Evolutionary conservation across 1,140 invertebrate genomes (phyloP).

Genomic region (Camponotus pennsylvanicus): DNA sequence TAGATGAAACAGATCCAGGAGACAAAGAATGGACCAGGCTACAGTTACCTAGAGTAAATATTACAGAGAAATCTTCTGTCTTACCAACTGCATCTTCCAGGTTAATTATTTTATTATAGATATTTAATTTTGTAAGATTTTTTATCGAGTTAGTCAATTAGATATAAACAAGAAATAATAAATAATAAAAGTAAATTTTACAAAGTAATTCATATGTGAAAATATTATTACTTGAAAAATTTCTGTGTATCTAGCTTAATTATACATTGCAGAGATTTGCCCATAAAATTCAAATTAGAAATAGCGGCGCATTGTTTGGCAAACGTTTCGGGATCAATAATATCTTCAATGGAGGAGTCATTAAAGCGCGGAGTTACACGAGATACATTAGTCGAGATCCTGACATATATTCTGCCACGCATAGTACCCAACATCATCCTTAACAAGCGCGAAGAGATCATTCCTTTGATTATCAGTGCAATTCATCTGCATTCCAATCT

Average conservation of each 20-base stretch:
- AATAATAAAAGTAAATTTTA: constrained; percentile 6
- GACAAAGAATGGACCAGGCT: constrained; percentile 84
- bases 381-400: constrained; percentile 84
- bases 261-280: constrained; percentile 82
- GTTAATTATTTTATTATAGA: constrained; percentile 56
- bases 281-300: constrained; percentile 87
- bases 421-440: constrained; percentile 91
- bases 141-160: constrained; percentile 8
- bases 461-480: constrained; percentile 90
- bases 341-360: constrained; percentile 81
- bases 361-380: constrained; percentile 82
- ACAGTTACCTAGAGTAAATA: constrained; percentile 78
- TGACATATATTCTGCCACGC: constrained; percentile 86
- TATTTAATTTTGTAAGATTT: not conserved
- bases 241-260: not conserved
- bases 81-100: constrained; percentile 76
- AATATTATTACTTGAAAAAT: not conserved
- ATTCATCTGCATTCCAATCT: constrained; percentile 89
- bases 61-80: constrained; percentile 71
- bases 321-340: constrained; percentile 77
- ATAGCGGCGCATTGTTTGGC: constrained; percentile 84
- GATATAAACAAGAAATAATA: not conserved
- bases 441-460: constrained; percentile 91
- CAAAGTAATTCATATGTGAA: not conserved
- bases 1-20: constrained; percentile 83